Conservation (phyloP, 2,797 vertebrate species). For the Lagocephalus sceleratus region DNA sequence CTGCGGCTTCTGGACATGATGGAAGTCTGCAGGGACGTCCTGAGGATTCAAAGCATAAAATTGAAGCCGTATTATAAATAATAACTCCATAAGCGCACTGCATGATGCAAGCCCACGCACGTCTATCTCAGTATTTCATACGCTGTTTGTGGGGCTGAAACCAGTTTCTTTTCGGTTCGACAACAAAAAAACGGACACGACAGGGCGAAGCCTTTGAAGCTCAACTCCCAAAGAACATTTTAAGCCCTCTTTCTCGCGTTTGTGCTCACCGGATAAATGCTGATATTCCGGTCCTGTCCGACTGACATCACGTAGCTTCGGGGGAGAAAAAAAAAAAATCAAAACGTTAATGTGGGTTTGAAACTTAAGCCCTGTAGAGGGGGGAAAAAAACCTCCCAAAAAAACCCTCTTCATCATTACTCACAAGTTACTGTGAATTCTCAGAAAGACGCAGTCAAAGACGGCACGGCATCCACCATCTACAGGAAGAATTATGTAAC, state of each 20-base stretch:
- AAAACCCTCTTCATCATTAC: constrained; percentile 42
- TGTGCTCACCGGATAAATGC: constrained; percentile 78
- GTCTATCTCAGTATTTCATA: background rate
- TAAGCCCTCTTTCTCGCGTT: constrained; percentile 20
- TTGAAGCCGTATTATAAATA: background rate
- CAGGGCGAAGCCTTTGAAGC: constrained; percentile 47
- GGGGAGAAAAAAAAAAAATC: constrained; percentile 23
- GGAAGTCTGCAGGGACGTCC: constrained; percentile 64
- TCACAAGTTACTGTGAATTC: constrained; percentile 77
- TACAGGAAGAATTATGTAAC: constrained; percentile 27
- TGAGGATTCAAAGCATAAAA: constrained; percentile 32
- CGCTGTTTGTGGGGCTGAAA: too few relatives aligned
- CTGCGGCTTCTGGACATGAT: constrained; percentile 67
- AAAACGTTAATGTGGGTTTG: constrained; percentile 29
- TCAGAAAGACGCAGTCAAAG: constrained; percentile 74
- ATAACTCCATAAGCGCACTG: background rate
- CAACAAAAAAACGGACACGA: constrained; percentile 25
- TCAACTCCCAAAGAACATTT: constrained; percentile 29
- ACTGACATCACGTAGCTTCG: constrained; percentile 76
- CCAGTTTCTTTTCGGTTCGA: background rate
- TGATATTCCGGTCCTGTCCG: constrained; percentile 77
- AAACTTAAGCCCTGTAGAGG: constrained; percentile 10
- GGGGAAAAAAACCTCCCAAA: constrained; percentile 1
- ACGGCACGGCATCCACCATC: constrained; percentile 68
- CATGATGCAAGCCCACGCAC: background rate